Conservation (phyloP, 1,140 invertebrate species). For the Microvelia longipes region DNA sequence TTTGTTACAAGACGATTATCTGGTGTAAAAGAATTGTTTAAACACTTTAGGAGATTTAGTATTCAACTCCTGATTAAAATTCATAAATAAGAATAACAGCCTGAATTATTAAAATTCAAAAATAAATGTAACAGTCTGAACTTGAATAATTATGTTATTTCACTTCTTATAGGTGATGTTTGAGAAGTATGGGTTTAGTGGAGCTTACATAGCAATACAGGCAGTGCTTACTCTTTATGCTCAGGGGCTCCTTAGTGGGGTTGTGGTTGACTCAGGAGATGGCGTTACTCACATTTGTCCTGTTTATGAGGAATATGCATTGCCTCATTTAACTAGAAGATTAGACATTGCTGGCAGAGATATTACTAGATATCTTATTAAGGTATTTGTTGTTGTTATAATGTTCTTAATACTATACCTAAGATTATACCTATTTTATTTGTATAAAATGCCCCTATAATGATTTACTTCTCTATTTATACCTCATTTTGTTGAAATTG, state of each 20-base stretch:
- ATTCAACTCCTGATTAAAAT: not conserved
- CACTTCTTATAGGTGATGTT: slow-evolving; percentile 75
- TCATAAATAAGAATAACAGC: too few species aligned
- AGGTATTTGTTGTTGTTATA: too few species aligned
- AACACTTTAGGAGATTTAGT: not conserved
- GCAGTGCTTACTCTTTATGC: slow-evolving; percentile 96
- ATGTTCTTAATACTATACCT: not conserved
- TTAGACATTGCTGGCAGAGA: slow-evolving; percentile 96
- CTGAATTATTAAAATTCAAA: too few species aligned
- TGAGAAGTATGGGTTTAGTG: slow-evolving; percentile 94
- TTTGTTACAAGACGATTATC: not conserved
- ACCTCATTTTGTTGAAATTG: too few species aligned
- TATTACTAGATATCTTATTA: slow-evolving; percentile 96
- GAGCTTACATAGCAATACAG: slow-evolving; percentile 92
- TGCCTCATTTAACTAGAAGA: slow-evolving; percentile 86
- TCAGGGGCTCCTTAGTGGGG: slow-evolving; percentile 92
- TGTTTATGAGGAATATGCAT: slow-evolving; percentile 91
- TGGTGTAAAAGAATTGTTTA: not conserved
- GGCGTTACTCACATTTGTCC: slow-evolving; percentile 99
- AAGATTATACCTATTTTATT: too few species aligned
- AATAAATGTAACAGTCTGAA: too few species aligned
- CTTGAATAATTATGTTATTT: too few species aligned
- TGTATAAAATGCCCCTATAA: too few species aligned
- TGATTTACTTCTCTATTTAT: too few species aligned
- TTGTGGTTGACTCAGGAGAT: slow-evolving; percentile 96